phyloP scores from a whole-genome alignment of 2,888 invertebrate genomes.

The Ypsolopha scabrella region DNA sequence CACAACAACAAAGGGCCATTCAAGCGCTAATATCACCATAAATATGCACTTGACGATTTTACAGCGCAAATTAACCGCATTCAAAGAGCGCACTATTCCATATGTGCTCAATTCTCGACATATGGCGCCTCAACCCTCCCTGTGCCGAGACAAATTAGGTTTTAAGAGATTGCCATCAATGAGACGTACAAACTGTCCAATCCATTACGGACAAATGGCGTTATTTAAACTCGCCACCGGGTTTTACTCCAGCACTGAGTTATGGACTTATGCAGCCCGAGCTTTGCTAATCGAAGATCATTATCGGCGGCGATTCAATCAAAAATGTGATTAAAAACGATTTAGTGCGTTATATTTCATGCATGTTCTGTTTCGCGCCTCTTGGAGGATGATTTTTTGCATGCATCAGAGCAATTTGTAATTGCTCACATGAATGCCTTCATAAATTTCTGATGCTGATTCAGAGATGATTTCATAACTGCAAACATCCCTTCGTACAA shows the following conservation, averaged over 20 bases:
- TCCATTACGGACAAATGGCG: conserved; percentile 63
- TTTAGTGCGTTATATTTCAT: conserved; percentile 24
- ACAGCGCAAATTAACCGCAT: conserved; percentile 4
- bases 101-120: conserved; percentile 33
- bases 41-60: conserved; percentile 6
- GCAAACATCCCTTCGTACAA: no score
- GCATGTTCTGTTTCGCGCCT: background rate
- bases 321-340: conserved; percentile 53
- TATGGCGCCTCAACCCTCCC: conserved; percentile 38
- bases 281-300: conserved; percentile 51
- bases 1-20: background rate
- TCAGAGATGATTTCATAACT: no score
- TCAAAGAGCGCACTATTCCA: conserved; percentile 9
- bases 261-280: conserved; percentile 5
- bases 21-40: conserved; percentile 3
- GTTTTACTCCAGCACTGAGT: background rate
- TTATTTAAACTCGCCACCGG: conserved; percentile 28
- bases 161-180: conserved; percentile 62
- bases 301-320: conserved; percentile 53
- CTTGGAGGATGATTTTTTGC: no score
- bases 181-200: conserved; percentile 39
- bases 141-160: conserved; percentile 45
- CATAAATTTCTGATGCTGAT: no score
- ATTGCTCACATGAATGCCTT: no score
- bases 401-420: no score